Percentiles rank a stretch among this genome's conserved stretches.
Conservation (phyloP, 2,113 vertebrate genomes). For the Cephalopholis sonnerati region DNA sequence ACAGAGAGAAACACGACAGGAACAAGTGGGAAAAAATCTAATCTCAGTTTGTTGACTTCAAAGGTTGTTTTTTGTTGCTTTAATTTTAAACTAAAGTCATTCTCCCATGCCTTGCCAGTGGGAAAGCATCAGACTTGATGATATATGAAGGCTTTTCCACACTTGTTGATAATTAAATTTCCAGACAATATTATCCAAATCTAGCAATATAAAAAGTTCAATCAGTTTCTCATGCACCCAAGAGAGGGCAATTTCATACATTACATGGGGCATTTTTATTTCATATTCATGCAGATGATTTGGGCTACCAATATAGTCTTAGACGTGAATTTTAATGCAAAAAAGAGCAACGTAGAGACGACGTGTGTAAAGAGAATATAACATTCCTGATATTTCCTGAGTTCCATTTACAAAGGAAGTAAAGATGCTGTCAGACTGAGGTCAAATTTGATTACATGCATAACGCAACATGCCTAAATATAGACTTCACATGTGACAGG, state of each 20-base stretch:
- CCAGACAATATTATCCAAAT: background rate
- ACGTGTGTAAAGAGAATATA: background rate
- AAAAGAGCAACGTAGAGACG: background rate
- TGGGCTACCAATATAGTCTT: background rate
- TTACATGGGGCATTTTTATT: background rate
- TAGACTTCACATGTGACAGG: background rate
- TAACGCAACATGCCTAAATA: background rate
- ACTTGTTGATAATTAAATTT: background rate
- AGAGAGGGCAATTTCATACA: background rate
- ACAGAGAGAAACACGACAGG: slow-evolving; percentile 10
- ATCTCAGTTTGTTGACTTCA: slow-evolving; percentile 19
- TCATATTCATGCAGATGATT: background rate
- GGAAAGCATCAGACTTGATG: background rate
- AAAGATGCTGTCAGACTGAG: background rate
- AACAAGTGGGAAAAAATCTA: background rate
- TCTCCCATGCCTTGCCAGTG: background rate
- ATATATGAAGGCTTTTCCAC: background rate
- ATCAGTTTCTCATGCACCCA: background rate
- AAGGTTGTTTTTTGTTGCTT: background rate
- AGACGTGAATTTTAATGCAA: background rate
- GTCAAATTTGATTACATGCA: background rate
- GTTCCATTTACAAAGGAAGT: background rate
- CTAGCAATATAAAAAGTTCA: background rate
- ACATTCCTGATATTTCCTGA: background rate
- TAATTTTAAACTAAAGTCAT: slow-evolving; percentile 2